Base-by-base conservation (phyloP, 2,888 invertebrate species). In the Liopterus haemorrhoidalis region DNA sequence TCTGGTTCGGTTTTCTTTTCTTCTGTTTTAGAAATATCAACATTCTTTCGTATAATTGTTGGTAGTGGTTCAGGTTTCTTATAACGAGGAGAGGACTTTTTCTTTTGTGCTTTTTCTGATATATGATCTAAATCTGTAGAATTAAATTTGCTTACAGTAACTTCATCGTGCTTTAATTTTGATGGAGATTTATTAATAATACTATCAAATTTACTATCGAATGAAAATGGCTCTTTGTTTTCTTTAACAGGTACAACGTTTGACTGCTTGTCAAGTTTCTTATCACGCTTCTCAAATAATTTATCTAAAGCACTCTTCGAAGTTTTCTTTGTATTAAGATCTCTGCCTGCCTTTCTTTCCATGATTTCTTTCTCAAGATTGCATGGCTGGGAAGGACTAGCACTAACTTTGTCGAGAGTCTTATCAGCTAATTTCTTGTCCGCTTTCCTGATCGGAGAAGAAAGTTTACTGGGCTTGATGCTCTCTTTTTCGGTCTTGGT, bases 371-470 rank as follows among this genome's bases (percentile, higher is more conserved):
- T 64, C 53, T 66, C 73, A 12, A 70, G 54, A 46, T 65, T 60
- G 19, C 55, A 51, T 4, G 59, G 37, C 16, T 51, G 55, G 5
- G 51, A 36, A 9, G 45, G 45, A 20, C 38, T 39, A 15, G 45
- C 22, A 52, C 50, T 1, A 28, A 28, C 28, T 48, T 46, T 49
- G 41, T 55, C 57, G 4, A 52, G 38, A 30, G 50, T 52, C 27
- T 53, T 49, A 5, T 60, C 67, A 50, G 67, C 72, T 65, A 75
- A 44, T 71, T 75, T 74, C 72, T 76, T 73, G 71, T 78, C 70
- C 73, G 70, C 63, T 78, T 79, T 70, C 74, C 75, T 68, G 71
- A 78, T 62, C 78, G 74, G 57, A 78, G 73, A 60, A 70, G 73
- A 63, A 77, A 76, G 64, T 67, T 77, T 69, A 73, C 69, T 52